Conservation (phyloP, 2,113 vertebrate genomes). For the Cavia porcellus region DNA sequence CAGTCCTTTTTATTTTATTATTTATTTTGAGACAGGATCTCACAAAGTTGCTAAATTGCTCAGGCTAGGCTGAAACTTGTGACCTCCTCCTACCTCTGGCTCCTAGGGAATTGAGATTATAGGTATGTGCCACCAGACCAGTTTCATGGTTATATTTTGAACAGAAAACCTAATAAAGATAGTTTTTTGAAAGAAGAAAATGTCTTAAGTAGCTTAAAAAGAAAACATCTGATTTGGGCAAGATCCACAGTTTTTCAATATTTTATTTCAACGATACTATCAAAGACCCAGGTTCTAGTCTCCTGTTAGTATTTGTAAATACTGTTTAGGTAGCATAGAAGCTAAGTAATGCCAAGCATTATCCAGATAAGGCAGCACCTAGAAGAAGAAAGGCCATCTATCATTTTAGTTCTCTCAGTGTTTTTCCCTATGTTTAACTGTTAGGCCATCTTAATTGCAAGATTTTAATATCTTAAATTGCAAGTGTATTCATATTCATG, state of each 20-base stretch:
- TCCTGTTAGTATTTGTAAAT: background rate
- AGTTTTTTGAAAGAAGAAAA: background rate
- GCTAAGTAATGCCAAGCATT: background rate
- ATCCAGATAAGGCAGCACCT: background rate
- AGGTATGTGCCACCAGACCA: background rate
- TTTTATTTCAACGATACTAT: constrained; percentile 27
- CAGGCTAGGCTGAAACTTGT: background rate
- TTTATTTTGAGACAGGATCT: background rate
- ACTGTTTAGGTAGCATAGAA: background rate
- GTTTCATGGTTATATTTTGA: background rate
- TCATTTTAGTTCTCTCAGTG: background rate
- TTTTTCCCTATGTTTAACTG: background rate
- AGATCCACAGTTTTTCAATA: background rate
- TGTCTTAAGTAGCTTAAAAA: background rate
- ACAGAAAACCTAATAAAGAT: constrained; percentile 35
- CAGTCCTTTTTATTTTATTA: background rate
- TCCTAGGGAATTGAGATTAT: background rate
- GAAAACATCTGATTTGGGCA: background rate
- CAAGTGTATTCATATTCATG: constrained; percentile 18
- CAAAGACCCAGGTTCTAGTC: background rate
- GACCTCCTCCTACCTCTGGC: background rate
- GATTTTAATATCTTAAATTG: constrained; percentile 21
- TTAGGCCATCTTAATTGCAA: background rate
- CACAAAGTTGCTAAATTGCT: background rate
- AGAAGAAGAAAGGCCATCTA: background rate